A percentile compares a stretch with the other conserved stretches of the same genome.
These are phyloP conservation scores for Chaenogobius annularis DNA, from an alignment of 2,113 vertebrate genomes.

Conservation along the genomic window DNA sequence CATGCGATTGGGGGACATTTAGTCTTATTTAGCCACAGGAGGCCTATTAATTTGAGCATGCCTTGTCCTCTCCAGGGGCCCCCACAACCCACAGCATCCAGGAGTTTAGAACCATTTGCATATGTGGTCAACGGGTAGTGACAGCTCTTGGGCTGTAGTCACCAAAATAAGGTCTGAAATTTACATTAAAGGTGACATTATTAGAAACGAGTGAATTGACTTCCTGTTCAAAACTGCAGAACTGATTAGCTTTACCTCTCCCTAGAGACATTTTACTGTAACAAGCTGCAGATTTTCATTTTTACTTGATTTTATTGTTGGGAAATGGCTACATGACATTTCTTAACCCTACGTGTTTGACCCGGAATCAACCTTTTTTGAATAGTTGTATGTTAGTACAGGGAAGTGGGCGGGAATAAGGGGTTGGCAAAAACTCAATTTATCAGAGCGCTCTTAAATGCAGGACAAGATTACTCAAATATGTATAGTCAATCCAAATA, in stretches of 20 bases:
- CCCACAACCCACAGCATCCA: slow-evolving; percentile 67
- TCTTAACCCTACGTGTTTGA: too few species aligned
- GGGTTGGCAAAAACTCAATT: too few species aligned
- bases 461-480: neutral
- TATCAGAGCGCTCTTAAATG: too few species aligned
- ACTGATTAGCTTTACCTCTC: too few species aligned
- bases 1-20: slow-evolving; percentile 76
- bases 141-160: slow-evolving; percentile 48
- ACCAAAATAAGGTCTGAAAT: slow-evolving; percentile 39
- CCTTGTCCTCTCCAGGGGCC: slow-evolving; percentile 77
- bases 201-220: too few species aligned
- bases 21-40: slow-evolving; percentile 82
- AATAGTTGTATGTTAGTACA: neutral
- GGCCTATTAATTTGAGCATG: slow-evolving; percentile 83
- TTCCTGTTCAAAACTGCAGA: too few species aligned
- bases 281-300: too few species aligned
- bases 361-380: neutral
- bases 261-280: too few species aligned
- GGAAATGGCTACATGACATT: too few species aligned
- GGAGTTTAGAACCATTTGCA: slow-evolving; percentile 79
- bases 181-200: slow-evolving; percentile 9
- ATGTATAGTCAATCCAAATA: neutral
- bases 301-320: too few species aligned
- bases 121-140: slow-evolving; percentile 76
- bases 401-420: too few species aligned